phyloP scores from a whole-genome alignment of 2,113 vertebrate species.

The Pardalotus punctatus region DNA sequence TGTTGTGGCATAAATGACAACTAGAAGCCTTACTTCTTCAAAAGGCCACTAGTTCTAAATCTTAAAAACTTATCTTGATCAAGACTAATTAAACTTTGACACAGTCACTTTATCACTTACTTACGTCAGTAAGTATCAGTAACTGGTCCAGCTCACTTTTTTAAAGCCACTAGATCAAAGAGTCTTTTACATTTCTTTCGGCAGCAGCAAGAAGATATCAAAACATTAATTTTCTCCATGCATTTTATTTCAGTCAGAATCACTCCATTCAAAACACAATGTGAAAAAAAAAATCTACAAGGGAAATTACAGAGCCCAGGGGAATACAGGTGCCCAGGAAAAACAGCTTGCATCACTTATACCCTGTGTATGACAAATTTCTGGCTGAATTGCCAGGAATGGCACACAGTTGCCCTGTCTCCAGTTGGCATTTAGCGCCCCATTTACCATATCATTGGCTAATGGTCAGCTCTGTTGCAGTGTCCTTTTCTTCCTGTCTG shows the following conservation, averaged over 20 bases:
- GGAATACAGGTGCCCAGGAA: background rate
- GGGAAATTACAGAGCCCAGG: background rate
- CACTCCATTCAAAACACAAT: background rate
- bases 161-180: constrained; percentile 52
- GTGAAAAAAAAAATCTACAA: background rate
- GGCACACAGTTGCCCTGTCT: background rate
- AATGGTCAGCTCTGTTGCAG: background rate
- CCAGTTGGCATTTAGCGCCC: background rate
- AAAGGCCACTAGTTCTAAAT: constrained; percentile 30
- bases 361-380: background rate
- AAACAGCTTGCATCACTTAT: accelerated
- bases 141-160: constrained; percentile 36
- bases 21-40: constrained; percentile 41
- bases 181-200: constrained; percentile 21
- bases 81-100: constrained; percentile 59
- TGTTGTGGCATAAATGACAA: constrained; percentile 35
- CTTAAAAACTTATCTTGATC: constrained; percentile 49
- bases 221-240: constrained; percentile 4
- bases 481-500: background rate
- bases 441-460: background rate
- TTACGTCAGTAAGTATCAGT: constrained; percentile 41
- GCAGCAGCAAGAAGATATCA: background rate
- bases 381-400: background rate
- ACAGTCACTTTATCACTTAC: constrained; percentile 22
- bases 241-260: constrained; percentile 8